Conservation (phyloP, 2,113 vertebrate species). For the Pycnonotus jocosus region DNA sequence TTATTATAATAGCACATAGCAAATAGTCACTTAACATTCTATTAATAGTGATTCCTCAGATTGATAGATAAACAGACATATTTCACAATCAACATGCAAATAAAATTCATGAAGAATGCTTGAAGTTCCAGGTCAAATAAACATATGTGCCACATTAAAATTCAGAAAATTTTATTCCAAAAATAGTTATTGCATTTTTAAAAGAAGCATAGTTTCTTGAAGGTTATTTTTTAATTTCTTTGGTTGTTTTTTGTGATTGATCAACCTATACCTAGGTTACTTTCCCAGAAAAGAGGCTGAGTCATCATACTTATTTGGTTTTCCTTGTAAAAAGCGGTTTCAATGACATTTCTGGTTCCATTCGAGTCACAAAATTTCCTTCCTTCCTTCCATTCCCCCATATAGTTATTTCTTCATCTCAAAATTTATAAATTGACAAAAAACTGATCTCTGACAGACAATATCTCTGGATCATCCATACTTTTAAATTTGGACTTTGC, state of each 20-base stretch:
- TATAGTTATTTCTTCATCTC: background rate
- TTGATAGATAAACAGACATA: background rate
- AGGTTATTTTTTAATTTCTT: background rate
- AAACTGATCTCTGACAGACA: background rate
- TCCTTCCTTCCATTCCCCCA: background rate
- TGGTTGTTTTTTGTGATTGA: background rate
- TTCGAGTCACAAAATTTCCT: background rate
- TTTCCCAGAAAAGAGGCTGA: background rate
- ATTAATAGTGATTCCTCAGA: background rate
- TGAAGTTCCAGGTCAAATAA: background rate
- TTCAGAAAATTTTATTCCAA: background rate
- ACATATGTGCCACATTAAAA: background rate
- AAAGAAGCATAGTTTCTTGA: background rate
- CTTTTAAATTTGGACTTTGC: background rate
- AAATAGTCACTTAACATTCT: background rate
- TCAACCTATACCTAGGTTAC: background rate
- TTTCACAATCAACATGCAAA: background rate
- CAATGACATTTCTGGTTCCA: background rate
- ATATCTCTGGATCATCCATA: background rate
- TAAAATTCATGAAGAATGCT: background rate
- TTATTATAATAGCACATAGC: background rate
- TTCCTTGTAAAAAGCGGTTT: background rate
- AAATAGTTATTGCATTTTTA: background rate
- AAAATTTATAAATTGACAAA: background rate
- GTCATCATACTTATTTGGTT: background rate